Conservation (phyloP, 2,888 invertebrate species). For the Liopterus haemorrhoidalis region DNA sequence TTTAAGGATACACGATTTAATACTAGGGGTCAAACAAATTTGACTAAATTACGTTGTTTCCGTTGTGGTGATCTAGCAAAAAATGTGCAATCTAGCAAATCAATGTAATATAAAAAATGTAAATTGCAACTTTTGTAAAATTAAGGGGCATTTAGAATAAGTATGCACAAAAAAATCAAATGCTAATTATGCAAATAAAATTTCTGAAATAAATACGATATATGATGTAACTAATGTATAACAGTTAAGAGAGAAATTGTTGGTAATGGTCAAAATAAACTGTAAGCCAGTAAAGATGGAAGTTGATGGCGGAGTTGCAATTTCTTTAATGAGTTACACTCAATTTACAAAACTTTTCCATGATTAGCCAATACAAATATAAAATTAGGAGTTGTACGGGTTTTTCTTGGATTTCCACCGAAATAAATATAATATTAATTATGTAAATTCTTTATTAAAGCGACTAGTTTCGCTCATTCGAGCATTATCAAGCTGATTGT, state of each 20-base stretch:
- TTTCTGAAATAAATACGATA: slow-evolving; percentile 1
- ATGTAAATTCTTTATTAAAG: too few species aligned
- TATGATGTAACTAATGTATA: slow-evolving; percentile 1
- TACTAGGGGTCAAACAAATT: too few species aligned
- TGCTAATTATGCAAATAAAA: neutral
- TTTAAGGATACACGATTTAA: too few species aligned
- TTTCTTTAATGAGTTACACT: neutral
- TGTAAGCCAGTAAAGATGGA: neutral
- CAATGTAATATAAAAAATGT: slow-evolving; percentile 8
- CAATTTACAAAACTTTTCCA: neutral
- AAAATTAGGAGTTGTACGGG: too few species aligned
- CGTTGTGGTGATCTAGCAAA: too few species aligned
- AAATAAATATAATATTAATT: too few species aligned
- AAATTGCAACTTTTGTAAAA: slow-evolving; percentile 10
- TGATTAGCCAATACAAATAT: neutral
- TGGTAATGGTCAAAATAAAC: neutral
- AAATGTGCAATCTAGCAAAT: slow-evolving; percentile 7
- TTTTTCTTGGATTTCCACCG: too few species aligned
- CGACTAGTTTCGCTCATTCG: too few species aligned
- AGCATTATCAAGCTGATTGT: too few species aligned
- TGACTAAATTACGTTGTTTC: neutral
- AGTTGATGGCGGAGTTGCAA: slow-evolving; percentile 4
- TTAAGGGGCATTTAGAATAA: slow-evolving; percentile 8
- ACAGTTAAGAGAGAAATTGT: slow-evolving; percentile 9
- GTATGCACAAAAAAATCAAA: slow-evolving; percentile 12